Base-by-base conservation (phyloP, 2,797 vertebrate genomes). In the Oryzias dopingdopingensis region DNA sequence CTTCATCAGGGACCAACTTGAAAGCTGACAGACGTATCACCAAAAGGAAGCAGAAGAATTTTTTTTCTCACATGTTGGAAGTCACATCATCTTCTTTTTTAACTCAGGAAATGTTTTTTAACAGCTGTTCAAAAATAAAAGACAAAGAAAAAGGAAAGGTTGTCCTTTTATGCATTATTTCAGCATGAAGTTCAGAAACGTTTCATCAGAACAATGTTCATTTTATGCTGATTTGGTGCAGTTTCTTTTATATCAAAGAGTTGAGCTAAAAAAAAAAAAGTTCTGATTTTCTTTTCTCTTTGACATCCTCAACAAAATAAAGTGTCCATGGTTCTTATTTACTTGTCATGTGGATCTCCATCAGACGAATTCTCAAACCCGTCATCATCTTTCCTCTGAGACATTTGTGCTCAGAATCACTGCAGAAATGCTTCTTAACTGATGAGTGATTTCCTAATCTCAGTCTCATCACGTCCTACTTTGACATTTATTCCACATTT, bases 1-100 rank as follows among this genome's bases (percentile, higher is more conserved):
- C 6, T 49, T 49, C 46, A 62, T 49, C 51, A 42, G 45, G 51
- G 23, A 49, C 14, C 12, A 49, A 42, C 44, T 55, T 55, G 46
- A 62, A 62, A 62, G 52, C 45, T 29, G 26, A 43, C 40, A 22
- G 42, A 23, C 46, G 29, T 23, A 24, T 17, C 26, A 47, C 52
- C 42, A 45, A 47, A 49, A 49, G 40, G 52, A n/a, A 18, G 51
- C 24, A 22, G 18, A 50, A 20, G 50, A 26, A 24, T 7, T 22
- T 20, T 42, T 32, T 18, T 13, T 26, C 22, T 37, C 17, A 47
- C 22, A 45, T 47, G 44, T 23, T 37, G 32, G 45, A 13, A 47
- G 44, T 40, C 47, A 44, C 12, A 44, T 40, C 42, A 50, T 18
- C 23, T n/a, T 45, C 26, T 22, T 14, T 43, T 32, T 59, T 42